Base-by-base conservation (phyloP, 2,797 vertebrate species). In the Chaetophractus vellerosus region DNA sequence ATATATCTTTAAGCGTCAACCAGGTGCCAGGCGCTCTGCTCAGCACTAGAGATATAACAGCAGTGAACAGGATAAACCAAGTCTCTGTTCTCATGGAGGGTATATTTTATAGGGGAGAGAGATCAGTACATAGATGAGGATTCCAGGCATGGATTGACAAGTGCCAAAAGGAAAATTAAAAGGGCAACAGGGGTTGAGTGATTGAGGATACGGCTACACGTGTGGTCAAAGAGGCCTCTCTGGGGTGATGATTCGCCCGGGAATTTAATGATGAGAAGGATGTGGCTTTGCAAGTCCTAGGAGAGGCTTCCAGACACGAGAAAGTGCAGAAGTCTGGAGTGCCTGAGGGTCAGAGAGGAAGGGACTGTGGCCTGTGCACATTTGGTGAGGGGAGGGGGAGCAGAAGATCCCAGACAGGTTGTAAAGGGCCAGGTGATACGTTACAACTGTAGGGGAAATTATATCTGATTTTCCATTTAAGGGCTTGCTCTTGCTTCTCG, bases 331-430 rank as follows among this genome's bases (percentile, higher is more conserved):
- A 63, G 5, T 33, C 26, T 61, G 23, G 36, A 64, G 63, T 6
- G 61, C 41, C 6, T 64, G 21, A n/a, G 4, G 9, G 4, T 57
- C 18, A 9, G 9, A 36, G 50, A 64, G 18, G 52, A 55, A 82
- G 75, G 3, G 1, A 57, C 18, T 15, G 18, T 18, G 16, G 18
- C 45, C 74, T 45, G 33, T 26, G 50, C 23, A n/a, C 48, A 1
- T 21, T 23, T 1, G 2, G 19, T 9, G 21, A 26, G 52, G 0
- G 23, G 11, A 14, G 14, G 4, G 0, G 14, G 26, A 28, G 26
- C 4, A 36, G 33, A 11, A 74, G 28, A 55, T 9, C 33, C 33
- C 19, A 7, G 72, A 0, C 16, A 41, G 14, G 31, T 0, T 80
- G 75, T 23, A 38, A 61, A 21, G 9, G 31, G 21, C 55, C 69